Evolutionary conservation across 2,113 vertebrate genomes (phyloP).

Genomic region (Gnathonemus longibarbis): DNA sequence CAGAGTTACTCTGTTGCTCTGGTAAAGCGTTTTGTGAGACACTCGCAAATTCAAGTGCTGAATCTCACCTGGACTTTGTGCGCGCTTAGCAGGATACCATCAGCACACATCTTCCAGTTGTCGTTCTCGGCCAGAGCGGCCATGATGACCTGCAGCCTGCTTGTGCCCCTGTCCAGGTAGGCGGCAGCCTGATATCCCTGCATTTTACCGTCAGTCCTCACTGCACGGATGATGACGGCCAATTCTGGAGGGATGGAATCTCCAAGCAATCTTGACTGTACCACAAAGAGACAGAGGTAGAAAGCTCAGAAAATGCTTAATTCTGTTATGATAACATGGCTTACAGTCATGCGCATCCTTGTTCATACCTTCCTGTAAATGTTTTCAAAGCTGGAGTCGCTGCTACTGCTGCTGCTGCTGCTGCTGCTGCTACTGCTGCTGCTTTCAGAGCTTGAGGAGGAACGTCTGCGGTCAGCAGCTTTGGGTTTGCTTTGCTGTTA

Average conservation of each 20-base stretch:
- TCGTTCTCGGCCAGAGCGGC: constrained; percentile 54
- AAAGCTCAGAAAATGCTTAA: background rate
- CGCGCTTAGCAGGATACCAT: constrained; percentile 56
- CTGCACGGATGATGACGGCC: constrained; percentile 52
- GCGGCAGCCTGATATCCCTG: constrained; percentile 58
- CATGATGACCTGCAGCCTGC: constrained; percentile 59
- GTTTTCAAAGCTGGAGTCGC: constrained; percentile 44
- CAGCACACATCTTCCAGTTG: constrained; percentile 67
- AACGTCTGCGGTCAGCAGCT: background rate
- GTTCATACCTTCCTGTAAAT: constrained; percentile 40
- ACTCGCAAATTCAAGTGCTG: background rate
- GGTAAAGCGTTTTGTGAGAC: background rate
- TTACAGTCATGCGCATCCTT: background rate
- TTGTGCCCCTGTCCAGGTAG: constrained; percentile 48
- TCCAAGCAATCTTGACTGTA: constrained; percentile 58
- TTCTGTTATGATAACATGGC: background rate
- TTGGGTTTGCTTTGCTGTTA: background rate
- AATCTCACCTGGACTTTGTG: constrained; percentile 50
- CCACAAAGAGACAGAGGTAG: background rate
- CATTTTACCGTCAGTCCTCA: constrained; percentile 47
- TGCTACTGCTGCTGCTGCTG: background rate
- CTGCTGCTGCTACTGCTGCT: background rate
- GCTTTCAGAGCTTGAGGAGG: background rate
- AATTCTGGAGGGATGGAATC: constrained; percentile 47
- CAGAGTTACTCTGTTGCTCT: background rate